These are phyloP conservation scores for Siniperca knerii DNA, from an alignment of 2,113 vertebrate genomes.

Conservation along the genomic window DNA sequence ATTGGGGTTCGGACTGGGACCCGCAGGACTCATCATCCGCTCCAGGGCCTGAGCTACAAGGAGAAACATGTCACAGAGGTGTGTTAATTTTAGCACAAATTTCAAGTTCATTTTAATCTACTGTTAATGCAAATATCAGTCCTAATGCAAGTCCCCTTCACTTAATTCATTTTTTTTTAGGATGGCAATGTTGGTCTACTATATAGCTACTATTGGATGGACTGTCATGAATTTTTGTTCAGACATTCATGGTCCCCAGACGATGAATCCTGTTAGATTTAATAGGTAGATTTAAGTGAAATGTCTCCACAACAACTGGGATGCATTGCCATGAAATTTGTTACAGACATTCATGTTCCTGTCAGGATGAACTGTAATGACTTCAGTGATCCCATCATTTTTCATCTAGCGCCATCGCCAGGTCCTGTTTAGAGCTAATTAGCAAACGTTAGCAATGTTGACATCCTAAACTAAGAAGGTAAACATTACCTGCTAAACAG, in stretches of 20 bases:
- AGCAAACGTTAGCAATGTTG: neutral
- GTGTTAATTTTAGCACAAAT: neutral
- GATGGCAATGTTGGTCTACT: too few species aligned
- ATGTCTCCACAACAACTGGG: neutral
- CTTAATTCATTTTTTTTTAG: neutral
- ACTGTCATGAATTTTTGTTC: too few species aligned
- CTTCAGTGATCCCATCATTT: too few species aligned
- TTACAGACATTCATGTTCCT: neutral
- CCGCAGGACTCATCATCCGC: constrained; percentile 96
- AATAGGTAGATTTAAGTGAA: neutral
- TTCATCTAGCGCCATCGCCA: too few species aligned
- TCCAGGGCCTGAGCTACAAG: constrained; percentile 93
- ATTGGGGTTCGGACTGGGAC: constrained; percentile 87
- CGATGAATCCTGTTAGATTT: neutral
- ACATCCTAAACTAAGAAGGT: neutral
- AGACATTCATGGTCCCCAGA: neutral
- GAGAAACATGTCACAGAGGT: constrained; percentile 5
- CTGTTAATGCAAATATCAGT: neutral
- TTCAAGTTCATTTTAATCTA: neutral
- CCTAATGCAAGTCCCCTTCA: neutral
- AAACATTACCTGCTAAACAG: neutral
- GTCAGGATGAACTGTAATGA: neutral
- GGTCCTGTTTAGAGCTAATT: neutral
- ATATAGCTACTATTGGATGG: neutral
- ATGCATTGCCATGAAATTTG: too few species aligned